Evolutionary conservation across 1,140 invertebrate genomes (phyloP).

Genomic region (Drosophila orosa): DNA sequence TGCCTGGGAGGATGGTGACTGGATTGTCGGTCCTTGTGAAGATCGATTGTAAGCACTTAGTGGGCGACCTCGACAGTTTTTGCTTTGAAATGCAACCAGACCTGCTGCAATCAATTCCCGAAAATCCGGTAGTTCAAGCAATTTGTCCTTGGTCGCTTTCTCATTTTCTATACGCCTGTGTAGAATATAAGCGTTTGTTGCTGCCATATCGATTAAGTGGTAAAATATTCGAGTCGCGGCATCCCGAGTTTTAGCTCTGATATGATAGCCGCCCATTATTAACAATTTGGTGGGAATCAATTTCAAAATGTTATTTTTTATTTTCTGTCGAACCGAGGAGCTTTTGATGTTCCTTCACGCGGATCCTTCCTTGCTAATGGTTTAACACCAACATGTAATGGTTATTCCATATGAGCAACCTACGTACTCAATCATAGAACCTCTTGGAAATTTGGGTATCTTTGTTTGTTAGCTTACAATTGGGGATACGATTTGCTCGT

Average conservation of each 20-base stretch:
- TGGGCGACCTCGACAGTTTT: not conserved
- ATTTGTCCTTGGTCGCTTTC: not conserved
- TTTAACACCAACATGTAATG: constrained; percentile 19
- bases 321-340: too few relatives aligned
- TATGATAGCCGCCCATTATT: too few relatives aligned
- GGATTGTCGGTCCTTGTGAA: too few relatives aligned
- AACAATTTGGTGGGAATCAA: too few relatives aligned
- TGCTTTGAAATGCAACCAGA: not conserved
- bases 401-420: constrained; percentile 1
- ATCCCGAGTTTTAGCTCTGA: constrained; percentile 84
- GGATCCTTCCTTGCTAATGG: constrained; percentile 19
- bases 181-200: constrained; percentile 33
- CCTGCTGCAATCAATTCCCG: not conserved
- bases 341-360: not conserved
- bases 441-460: constrained; percentile 7
- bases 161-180: constrained; percentile 11
- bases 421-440: constrained; percentile 10
- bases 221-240: constrained; percentile 84
- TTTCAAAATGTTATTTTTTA: too few relatives aligned
- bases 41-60: too few relatives aligned
- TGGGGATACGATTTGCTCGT: constrained; percentile 10
- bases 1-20: too few relatives aligned
- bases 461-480: constrained; percentile 13
- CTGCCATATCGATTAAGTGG: constrained; percentile 81
- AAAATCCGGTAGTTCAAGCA: not conserved